These are phyloP conservation scores for Artemia sinica DNA, from an alignment of 2,888 invertebrate species.

Conservation along the genomic window DNA sequence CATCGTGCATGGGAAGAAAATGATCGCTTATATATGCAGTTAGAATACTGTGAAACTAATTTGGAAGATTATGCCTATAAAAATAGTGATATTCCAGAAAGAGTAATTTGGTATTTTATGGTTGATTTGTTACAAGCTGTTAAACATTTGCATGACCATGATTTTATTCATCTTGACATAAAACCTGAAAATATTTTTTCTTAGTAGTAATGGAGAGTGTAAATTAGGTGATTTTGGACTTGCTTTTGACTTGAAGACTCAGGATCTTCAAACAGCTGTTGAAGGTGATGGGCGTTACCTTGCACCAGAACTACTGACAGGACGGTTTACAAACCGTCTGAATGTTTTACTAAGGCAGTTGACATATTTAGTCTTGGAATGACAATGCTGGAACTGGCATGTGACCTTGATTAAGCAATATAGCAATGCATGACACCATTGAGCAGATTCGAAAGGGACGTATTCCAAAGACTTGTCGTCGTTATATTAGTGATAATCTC, in stretches of 20 bases:
- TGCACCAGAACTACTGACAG: slow-evolving; percentile 50
- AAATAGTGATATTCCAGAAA: slow-evolving; percentile 42
- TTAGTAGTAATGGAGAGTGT: slow-evolving; percentile 43
- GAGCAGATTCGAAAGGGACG: slow-evolving; percentile 42
- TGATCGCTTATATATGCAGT: slow-evolving; percentile 46
- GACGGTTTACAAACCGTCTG: slow-evolving; percentile 36
- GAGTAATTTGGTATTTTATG: slow-evolving; percentile 46
- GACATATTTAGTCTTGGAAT: slow-evolving; percentile 60
- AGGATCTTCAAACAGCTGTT: slow-evolving; percentile 31
- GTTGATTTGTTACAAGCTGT: slow-evolving; percentile 46
- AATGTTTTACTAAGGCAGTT: slow-evolving; percentile 37
- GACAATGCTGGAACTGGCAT: slow-evolving; percentile 49
- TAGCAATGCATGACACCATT: slow-evolving; percentile 49
- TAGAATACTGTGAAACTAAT: slow-evolving; percentile 48
- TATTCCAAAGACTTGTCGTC: slow-evolving; percentile 36
- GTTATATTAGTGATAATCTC: slow-evolving; percentile 34
- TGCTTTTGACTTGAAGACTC: slow-evolving; percentile 43
- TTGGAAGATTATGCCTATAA: slow-evolving; percentile 41
- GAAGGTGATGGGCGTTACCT: slow-evolving; percentile 61
- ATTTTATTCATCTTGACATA: slow-evolving; percentile 54
- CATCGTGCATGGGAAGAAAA: slow-evolving; percentile 53
- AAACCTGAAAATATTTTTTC: slow-evolving; percentile 56
- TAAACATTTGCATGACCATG: slow-evolving; percentile 46
- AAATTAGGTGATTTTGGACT: slow-evolving; percentile 61
- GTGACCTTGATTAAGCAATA: slow-evolving; percentile 44